Percentiles rank a stretch among this genome's conserved stretches.
These are phyloP conservation scores for Alloplasta piceator DNA, from an alignment of 2,888 invertebrate genomes.

Conservation along the genomic window DNA sequence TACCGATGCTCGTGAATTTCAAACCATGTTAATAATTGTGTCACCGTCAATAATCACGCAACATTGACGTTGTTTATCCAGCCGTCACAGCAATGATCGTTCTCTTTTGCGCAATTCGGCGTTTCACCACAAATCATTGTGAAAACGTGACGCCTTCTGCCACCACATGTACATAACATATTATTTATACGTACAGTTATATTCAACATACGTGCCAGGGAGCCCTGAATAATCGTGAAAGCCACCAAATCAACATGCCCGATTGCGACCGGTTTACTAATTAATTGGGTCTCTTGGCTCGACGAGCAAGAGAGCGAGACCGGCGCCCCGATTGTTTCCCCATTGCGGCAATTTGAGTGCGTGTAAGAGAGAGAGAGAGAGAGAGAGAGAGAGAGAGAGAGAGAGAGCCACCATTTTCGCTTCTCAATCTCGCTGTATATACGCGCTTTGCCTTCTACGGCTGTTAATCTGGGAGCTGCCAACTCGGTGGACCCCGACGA, in stretches of 20 bases:
- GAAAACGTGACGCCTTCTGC: slow-evolving; percentile 27
- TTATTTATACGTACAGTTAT: slow-evolving; percentile 32
- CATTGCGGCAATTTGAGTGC: neutral
- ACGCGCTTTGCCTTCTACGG: slow-evolving; percentile 28
- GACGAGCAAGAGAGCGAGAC: slow-evolving; percentile 37
- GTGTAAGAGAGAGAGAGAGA: too few species aligned
- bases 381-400: too few species aligned
- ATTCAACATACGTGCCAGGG: slow-evolving; percentile 10
- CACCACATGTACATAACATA: slow-evolving; percentile 35
- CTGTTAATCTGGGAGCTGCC: slow-evolving; percentile 51
- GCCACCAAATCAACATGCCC: slow-evolving; percentile 64
- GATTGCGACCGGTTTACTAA: slow-evolving; percentile 66
- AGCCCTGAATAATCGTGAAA: slow-evolving; percentile 53
- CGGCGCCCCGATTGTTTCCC: slow-evolving; percentile 57
- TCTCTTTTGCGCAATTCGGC: slow-evolving; percentile 7
- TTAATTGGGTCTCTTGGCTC: slow-evolving; percentile 60
- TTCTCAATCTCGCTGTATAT: slow-evolving; percentile 16
- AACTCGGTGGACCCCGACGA: slow-evolving; percentile 23
- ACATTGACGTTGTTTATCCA: slow-evolving; percentile 30
- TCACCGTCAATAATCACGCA: neutral
- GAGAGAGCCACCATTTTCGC: slow-evolving; percentile 6
- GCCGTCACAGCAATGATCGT: slow-evolving; percentile 31
- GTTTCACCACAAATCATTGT: slow-evolving; percentile 49
- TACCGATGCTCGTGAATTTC: neutral
- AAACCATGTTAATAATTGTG: slow-evolving; percentile 5